These are phyloP conservation scores for Muntiacus muntjak DNA, from an alignment of 2,113 vertebrate genomes.

Conservation along the genomic window DNA sequence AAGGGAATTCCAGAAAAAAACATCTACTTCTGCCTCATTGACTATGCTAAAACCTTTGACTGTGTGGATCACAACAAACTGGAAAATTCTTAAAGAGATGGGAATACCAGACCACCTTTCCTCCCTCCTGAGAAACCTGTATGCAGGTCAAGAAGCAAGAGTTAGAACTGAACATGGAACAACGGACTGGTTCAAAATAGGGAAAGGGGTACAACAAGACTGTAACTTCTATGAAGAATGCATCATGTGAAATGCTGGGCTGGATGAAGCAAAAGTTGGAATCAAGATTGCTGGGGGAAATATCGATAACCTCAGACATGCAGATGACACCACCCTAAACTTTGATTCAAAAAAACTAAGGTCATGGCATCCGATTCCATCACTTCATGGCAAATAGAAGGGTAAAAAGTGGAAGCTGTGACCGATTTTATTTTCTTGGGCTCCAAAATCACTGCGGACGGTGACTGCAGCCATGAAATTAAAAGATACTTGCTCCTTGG, in stretches of 20 bases:
- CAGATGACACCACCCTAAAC: not conserved
- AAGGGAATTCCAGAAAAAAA: not conserved
- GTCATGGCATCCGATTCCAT: not conserved
- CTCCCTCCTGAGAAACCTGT: not conserved
- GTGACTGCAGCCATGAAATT: not conserved
- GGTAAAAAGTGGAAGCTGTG: not conserved
- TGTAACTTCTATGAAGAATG: not conserved
- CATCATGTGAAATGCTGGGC: not conserved
- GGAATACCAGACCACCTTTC: not conserved
- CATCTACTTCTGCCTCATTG: not conserved
- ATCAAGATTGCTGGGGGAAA: not conserved
- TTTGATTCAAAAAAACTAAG: not conserved
- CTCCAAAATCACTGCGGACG: not conserved
- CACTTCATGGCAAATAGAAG: not conserved
- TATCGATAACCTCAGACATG: not conserved
- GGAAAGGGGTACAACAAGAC: not conserved
- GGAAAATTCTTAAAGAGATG: not conserved
- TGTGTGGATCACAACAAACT: not conserved
- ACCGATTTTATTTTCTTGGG: not conserved
- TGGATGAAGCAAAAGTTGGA: not conserved
- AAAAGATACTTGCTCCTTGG: not conserved
- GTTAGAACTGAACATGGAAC: not conserved
- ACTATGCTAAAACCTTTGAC: not conserved
- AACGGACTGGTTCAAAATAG: not conserved
- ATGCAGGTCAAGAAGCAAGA: not conserved